Base-by-base conservation (phyloP, 2,797 vertebrate species). In the Cebuella pygmaea region DNA sequence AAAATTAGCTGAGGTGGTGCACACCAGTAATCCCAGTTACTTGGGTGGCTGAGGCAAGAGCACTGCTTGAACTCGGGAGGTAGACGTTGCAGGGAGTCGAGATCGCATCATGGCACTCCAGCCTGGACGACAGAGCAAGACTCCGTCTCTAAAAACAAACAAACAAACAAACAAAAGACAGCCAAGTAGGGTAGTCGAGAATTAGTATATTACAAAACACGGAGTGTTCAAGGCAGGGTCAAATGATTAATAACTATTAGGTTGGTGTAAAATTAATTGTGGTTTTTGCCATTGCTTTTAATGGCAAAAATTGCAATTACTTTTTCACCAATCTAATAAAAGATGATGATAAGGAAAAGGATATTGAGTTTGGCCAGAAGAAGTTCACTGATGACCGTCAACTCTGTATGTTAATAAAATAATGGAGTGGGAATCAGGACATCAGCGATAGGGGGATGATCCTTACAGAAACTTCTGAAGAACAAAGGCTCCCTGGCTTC, bases 111-210 rank as follows among this genome's bases (percentile, higher is more conserved):
- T 20, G 8, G 52, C 52, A 9, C 52, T 55, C 52, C 52, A 55
- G 52, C 52, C 20, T 9, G 20, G 52, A 22, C 0, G 8, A 22
- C 52, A 55, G 7, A 55, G 52, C 7, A 9, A 55, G 20, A 55
- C 52, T 55, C 52, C 7, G 0, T 55, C 52, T 55, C 52, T 20
- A 55, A 55, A 55, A 55, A 55, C 52, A 55, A 52, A 52, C 50
- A 52, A 52, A 15, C 48, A 50, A 48, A 52, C 17, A 76, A 80
- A 55, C 19, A 78, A 80, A 55, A 67, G n/a, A 90, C 36, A 50
- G 30, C 12, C 22, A 7, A 33, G 48, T 3, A 55, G 4, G 12
- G 61, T n/a, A 22, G 20, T 7, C 0, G 1, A 75, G 44, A 50
- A 57, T 52, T 41, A 52, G 19, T 9, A 13, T 74, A 17, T 46